phyloP scores from a whole-genome alignment of 2,113 vertebrate species.

The Caretta caretta region DNA sequence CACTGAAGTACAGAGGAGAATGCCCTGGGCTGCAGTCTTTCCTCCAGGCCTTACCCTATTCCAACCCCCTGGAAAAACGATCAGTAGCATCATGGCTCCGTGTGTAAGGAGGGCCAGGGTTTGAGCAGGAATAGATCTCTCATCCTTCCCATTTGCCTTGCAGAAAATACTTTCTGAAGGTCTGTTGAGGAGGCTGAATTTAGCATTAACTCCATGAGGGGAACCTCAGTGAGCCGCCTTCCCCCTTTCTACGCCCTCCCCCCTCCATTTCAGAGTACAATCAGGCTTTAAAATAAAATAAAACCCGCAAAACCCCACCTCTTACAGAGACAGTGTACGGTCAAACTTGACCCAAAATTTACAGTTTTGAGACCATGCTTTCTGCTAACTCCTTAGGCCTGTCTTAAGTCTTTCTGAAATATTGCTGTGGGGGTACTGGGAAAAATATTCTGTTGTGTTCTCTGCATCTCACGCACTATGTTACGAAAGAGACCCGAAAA shows the following conservation, averaged over 20 bases:
- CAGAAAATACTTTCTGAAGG: not conserved
- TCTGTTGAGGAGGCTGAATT: not conserved
- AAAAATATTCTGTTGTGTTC: not conserved
- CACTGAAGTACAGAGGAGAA: not conserved
- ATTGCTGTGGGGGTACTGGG: not conserved
- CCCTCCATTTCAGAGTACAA: not conserved
- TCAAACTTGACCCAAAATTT: no score
- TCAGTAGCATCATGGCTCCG: not conserved
- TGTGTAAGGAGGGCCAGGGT: constrained; percentile 16
- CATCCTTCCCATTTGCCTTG: not conserved
- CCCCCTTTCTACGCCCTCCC: not conserved
- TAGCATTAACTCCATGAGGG: rapidly evolving
- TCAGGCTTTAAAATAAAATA: not conserved
- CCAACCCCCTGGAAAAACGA: not conserved
- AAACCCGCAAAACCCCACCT: not conserved
- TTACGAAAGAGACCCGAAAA: no score
- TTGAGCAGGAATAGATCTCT: not conserved
- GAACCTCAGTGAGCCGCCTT: not conserved
- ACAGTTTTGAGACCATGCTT: no score
- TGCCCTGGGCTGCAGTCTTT: not conserved
- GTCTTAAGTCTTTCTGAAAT: not conserved
- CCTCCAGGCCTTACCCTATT: constrained; percentile 9
- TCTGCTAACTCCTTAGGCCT: no score
- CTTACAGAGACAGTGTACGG: no score
- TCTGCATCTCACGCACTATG: not conserved